Evolutionary conservation across 2,888 invertebrate species (phyloP).

Genomic region (Ligdia adustata): DNA sequence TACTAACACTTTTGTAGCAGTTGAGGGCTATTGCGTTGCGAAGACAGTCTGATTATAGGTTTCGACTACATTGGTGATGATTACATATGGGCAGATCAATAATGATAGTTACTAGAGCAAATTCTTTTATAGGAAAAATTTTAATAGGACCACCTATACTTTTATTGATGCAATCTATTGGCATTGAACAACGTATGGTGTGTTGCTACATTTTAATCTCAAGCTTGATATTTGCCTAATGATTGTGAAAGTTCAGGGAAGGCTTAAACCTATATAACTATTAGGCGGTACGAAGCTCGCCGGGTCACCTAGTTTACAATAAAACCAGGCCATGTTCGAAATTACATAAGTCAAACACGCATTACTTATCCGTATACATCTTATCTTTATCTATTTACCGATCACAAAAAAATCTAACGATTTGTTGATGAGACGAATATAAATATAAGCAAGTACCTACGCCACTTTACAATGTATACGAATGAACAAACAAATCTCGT

Average conservation of each 20-base stretch:
- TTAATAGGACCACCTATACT: neutral
- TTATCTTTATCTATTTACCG: neutral
- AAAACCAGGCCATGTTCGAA: too few species aligned
- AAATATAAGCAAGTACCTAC: conserved; percentile 13
- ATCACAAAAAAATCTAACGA: neutral
- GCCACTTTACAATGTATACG: conserved; percentile 15
- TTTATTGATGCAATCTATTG: neutral
- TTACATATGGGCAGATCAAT: conserved; percentile 7
- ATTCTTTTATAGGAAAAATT: neutral
- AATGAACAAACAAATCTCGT: conserved; percentile 25
- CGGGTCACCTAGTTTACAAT: too few species aligned
- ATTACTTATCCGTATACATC: too few species aligned
- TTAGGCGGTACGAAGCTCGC: too few species aligned
- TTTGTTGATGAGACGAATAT: conserved; percentile 12
- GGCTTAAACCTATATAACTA: too few species aligned
- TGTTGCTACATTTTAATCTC: too few species aligned
- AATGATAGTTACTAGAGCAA: neutral
- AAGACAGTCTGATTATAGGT: conserved; percentile 34
- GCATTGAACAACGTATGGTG: too few species aligned
- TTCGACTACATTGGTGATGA: conserved; percentile 5
- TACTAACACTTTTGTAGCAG: conserved; percentile 62
- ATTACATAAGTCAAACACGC: too few species aligned
- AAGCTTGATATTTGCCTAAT: too few species aligned
- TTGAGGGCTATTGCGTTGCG: conserved; percentile 32
- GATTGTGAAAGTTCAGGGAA: too few species aligned